A percentile compares a stretch with the other conserved stretches of the same genome.
These are phyloP conservation scores for Mastomys coucha DNA, from an alignment of 2,113 vertebrate species.

Conservation along the genomic window DNA sequence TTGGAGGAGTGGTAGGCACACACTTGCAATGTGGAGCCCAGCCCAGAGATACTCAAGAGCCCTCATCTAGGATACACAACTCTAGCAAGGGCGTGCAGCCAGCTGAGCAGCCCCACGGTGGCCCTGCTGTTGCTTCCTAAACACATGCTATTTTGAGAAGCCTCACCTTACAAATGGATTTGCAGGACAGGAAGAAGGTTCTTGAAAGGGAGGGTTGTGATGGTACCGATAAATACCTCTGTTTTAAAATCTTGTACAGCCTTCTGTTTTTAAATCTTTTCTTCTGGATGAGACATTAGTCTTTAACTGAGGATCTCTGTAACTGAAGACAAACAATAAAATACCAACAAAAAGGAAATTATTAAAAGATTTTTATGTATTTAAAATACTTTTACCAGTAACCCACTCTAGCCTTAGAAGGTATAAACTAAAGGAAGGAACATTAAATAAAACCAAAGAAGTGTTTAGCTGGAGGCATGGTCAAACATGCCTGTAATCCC, in stretches of 20 bases:
- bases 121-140: constrained; percentile 65
- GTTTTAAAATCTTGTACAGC: constrained; percentile 83
- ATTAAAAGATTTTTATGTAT: constrained; percentile 76
- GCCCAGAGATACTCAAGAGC: neutral
- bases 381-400: constrained; percentile 72
- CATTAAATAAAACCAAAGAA: constrained; percentile 54
- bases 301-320: constrained; percentile 83
- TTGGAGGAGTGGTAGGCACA: neutral
- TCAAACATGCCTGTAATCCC: neutral
- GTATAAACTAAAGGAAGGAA: constrained; percentile 50
- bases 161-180: constrained; percentile 83
- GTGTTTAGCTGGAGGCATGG: neutral
- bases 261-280: constrained; percentile 84
- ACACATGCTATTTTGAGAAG: constrained; percentile 59
- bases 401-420: constrained; percentile 66
- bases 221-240: constrained; percentile 81
- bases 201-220: constrained; percentile 81
- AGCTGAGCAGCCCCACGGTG: neutral
- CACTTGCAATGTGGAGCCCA: constrained; percentile 1
- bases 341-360: constrained; percentile 83
- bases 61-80: neutral
- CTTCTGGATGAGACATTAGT: constrained; percentile 84
- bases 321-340: constrained; percentile 82
- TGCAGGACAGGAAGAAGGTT: constrained; percentile 81
- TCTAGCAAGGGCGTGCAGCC: constrained; percentile 31